Base-by-base conservation (phyloP, 2,888 invertebrate genomes). In the Apomyelois bistriatella region DNA sequence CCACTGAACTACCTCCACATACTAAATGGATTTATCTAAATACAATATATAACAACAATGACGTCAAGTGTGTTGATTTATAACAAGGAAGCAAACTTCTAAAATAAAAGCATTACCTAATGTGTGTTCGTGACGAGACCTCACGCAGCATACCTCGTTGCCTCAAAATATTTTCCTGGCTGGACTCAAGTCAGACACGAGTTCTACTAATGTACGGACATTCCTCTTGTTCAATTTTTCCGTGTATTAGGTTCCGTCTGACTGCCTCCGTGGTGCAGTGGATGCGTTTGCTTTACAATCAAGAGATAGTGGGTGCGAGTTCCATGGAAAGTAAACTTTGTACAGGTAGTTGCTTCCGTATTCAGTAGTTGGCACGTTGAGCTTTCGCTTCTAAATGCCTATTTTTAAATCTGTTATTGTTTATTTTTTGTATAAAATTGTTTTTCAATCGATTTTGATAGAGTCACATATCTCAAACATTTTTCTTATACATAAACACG, bases 31-130 rank as follows among this genome's bases (percentile, higher is more conserved):
- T 22, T 3, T 22, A 3, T 3, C 22, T 5, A 22, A 22, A 22
- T 22, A 22, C 2, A 22, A 22, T 22, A 22, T 22, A 22, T 5
- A 53, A 46, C 41, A 53, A 53, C 59, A 58, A 69, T 78, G 74
- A 77, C 68, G 69, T 76, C 76, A 79, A 72, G 54, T 52, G 50
- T 53, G 53, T 53, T 58, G 62, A 66, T 53, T 12, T 22, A 58
- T 59, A 60, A 22, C 22, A 67, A 80, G 82, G 81, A 80, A 83
- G 81, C 72, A 55, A 54, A 61, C 51, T 22, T 22, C 22, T 60
- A 67, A 69, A 72, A 72, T 68, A 70, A 66, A 75, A 68, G 62
- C 68, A 69, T 75, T 76, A 76, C 65, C 59, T 72, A 73, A 75
- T 59, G 65, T 28, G 1, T 59, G 62, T 66, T 58, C 72, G 72